phyloP scores from a whole-genome alignment of 2,888 invertebrate genomes.

The Acronicta aceris region DNA sequence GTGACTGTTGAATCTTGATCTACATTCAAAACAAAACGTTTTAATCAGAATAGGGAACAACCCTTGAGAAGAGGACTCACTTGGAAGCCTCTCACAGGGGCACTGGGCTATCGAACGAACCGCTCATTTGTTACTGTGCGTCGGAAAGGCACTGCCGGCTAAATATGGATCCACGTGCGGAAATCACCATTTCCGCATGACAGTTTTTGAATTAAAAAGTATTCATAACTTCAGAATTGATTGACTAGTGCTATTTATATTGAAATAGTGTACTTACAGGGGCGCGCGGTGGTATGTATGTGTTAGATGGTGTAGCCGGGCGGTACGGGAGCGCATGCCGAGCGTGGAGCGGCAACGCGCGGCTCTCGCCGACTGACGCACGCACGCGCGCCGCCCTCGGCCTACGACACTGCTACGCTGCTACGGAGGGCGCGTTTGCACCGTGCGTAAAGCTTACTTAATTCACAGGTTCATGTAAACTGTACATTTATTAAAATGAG shows the following conservation, averaged over 20 bases:
- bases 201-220: constrained; percentile 66
- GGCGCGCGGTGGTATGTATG: constrained; percentile 81
- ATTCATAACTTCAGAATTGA: constrained; percentile 1
- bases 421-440: constrained; percentile 65
- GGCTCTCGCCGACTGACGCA: constrained; percentile 82
- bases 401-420: constrained; percentile 60
- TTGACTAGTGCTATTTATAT: constrained; percentile 11
- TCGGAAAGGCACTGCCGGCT: constrained; percentile 72
- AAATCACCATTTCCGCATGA: constrained; percentile 66
- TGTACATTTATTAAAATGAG: constrained; percentile 40
- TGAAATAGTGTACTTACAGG: constrained; percentile 77
- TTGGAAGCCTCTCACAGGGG: constrained; percentile 86
- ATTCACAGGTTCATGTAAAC: constrained; percentile 33
- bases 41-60: constrained; percentile 72
- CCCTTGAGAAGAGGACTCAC: constrained; percentile 75
- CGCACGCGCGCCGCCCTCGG: constrained; percentile 76
- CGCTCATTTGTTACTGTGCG: constrained; percentile 84
- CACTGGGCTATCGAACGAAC: constrained; percentile 88
- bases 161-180: constrained; percentile 83
- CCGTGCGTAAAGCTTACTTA: constrained; percentile 43
- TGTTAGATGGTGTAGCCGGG: constrained; percentile 65
- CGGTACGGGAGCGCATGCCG: constrained; percentile 75
- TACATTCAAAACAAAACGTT: constrained; percentile 58
- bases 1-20: constrained; percentile 47
- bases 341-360: constrained; percentile 81